phyloP scores from a whole-genome alignment of 2,888 invertebrate species.

The Cerceris rybyensis region DNA sequence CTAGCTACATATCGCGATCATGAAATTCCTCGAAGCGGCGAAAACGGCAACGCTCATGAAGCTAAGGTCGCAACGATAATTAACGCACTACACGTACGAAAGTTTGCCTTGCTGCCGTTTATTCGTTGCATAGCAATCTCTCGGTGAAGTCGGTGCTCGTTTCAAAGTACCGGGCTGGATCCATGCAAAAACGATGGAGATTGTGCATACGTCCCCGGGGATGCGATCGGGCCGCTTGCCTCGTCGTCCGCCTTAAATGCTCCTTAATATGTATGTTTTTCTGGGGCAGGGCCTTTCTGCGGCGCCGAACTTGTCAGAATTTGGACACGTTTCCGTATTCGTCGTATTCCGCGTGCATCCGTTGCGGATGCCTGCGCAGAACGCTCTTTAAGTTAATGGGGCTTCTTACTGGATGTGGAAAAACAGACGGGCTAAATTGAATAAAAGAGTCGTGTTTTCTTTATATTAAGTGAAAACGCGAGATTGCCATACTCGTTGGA shows the following conservation, averaged over 20 bases:
- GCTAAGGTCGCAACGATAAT: constrained; percentile 40
- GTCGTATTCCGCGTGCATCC: constrained; percentile 63
- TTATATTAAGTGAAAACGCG: constrained; percentile 28
- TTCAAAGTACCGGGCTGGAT: constrained; percentile 49
- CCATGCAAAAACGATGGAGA: constrained; percentile 67
- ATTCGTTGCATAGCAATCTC: constrained; percentile 40
- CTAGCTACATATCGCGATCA: neutral
- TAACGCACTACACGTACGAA: constrained; percentile 59
- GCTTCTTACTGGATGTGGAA: constrained; percentile 51
- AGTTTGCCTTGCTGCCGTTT: constrained; percentile 39
- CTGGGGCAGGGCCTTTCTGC: constrained; percentile 56
- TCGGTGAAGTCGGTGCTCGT: constrained; percentile 38
- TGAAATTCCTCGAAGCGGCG: constrained; percentile 33
- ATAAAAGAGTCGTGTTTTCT: constrained; percentile 46
- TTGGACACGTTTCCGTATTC: constrained; percentile 68
- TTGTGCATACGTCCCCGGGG: constrained; percentile 71
- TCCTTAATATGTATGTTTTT: constrained; percentile 72
- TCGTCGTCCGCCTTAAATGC: constrained; percentile 65
- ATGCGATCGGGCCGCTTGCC: constrained; percentile 51
- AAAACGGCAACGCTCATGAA: neutral
- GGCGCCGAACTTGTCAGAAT: constrained; percentile 66
- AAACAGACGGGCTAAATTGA: constrained; percentile 44
- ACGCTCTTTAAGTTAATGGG: constrained; percentile 59
- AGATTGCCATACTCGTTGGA: neutral
- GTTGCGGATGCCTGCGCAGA: constrained; percentile 57